Conservation (phyloP, 2,797 vertebrate genomes). For the Betta splendens region DNA sequence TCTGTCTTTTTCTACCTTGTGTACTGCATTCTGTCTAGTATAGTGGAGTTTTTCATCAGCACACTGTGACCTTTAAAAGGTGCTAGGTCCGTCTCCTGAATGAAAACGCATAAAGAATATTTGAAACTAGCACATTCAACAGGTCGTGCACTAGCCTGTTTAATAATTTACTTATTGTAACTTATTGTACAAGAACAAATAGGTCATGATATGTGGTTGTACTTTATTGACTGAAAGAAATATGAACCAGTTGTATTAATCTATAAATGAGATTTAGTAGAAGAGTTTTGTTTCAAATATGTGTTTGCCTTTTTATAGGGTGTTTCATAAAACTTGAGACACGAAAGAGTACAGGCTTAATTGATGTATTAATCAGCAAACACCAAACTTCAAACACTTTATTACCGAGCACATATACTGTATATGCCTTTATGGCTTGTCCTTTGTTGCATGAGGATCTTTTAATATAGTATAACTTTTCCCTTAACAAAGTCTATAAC, state of each 20-base stretch:
- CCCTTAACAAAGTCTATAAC: conserved; percentile 38
- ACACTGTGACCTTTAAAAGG: conserved; percentile 5
- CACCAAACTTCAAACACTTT: conserved; percentile 63
- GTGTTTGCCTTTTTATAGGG: conserved; percentile 65
- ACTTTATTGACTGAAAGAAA: conserved; percentile 56
- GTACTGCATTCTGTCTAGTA: conserved; percentile 16
- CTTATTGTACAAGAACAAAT: conserved; percentile 48
- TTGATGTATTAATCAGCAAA: conserved; percentile 63
- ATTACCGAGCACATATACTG: conserved; percentile 32
- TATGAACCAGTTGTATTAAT: conserved; percentile 51
- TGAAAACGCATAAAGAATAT: conserved; percentile 13
- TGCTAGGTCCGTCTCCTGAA: conserved; percentile 9
- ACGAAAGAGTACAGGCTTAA: conserved; percentile 49
- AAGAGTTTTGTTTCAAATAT: conserved; percentile 58
- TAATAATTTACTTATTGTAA: conserved; percentile 54
- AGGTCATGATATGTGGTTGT: conserved; percentile 54
- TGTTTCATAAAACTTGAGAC: conserved; percentile 74
- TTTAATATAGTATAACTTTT: conserved; percentile 40
- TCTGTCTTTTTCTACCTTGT: conserved; percentile 35
- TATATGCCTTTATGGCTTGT: conserved; percentile 44
- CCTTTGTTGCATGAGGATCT: conserved; percentile 49
- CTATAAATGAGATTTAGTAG: conserved; percentile 61
- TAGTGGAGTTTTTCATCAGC: conserved; percentile 38
- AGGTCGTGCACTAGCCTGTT: conserved; percentile 35
- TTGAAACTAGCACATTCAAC: conserved; percentile 37